Percentiles rank a stretch among this genome's conserved stretches.
phyloP scores from a whole-genome alignment of 92 coral and sea anemone genomes.

The Phenganax stokvisi region DNA sequence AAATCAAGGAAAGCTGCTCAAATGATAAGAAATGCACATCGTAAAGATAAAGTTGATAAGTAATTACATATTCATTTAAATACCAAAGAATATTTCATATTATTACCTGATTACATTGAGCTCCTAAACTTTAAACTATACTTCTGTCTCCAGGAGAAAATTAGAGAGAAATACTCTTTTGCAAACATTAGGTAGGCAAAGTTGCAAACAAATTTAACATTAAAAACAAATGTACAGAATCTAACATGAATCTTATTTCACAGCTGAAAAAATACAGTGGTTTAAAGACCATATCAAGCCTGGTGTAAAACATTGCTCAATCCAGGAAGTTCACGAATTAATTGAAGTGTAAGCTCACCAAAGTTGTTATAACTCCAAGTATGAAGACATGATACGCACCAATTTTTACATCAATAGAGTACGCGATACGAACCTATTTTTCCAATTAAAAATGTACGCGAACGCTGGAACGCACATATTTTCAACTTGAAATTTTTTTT shows the following conservation, averaged over 20 bases:
- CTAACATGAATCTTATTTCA: neutral
- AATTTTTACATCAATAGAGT: neutral
- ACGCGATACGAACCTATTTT: conserved; percentile 11
- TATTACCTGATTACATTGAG: neutral
- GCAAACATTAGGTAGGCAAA: conserved; percentile 8
- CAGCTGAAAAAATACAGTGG: conserved; percentile 72
- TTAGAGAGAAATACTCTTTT: conserved; percentile 23
- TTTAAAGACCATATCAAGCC: conserved; percentile 76
- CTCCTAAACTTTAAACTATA: neutral
- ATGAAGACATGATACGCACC: neutral
- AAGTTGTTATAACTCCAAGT: neutral
- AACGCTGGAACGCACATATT: too few species aligned
- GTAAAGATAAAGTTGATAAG: conserved; percentile 43
- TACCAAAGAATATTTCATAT: neutral
- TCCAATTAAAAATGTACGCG: neutral
- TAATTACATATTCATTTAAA: neutral
- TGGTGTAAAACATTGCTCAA: conserved; percentile 53
- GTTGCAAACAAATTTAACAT: too few species aligned
- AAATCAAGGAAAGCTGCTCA: conserved; percentile 76
- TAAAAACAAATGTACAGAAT: too few species aligned
- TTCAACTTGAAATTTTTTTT: neutral
- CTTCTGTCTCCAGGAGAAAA: conserved; percentile 10
- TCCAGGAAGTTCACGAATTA: conserved; percentile 62
- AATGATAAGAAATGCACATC: conserved; percentile 62
- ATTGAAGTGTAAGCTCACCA: conserved; percentile 60